Percentiles rank a stretch among this genome's conserved stretches.
Evolutionary conservation across 2,113 vertebrate species (phyloP).

Genomic region (Balaeniceps rex): DNA sequence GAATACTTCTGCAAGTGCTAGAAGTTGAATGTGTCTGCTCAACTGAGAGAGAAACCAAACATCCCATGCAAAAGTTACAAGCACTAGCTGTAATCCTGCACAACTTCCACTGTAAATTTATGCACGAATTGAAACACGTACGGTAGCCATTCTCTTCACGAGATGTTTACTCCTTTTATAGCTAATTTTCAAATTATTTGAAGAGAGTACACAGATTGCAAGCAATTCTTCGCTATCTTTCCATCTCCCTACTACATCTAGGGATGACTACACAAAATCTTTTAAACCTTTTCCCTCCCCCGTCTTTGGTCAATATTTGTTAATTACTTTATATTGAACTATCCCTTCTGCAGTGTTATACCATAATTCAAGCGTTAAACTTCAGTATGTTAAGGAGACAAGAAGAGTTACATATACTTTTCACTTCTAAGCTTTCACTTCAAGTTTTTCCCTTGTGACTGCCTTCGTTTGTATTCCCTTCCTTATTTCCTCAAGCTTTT

Average conservation of each 20-base stretch:
- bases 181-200: neutral
- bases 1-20: neutral
- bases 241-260: neutral
- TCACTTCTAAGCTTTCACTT: neutral
- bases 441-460: neutral
- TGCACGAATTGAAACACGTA: neutral
- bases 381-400: neutral
- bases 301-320: neutral
- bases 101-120: neutral
- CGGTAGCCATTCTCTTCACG: neutral
- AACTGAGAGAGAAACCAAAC: neutral
- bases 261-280: neutral
- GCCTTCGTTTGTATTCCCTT: conserved; percentile 6
- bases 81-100: neutral
- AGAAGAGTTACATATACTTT: neutral
- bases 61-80: neutral
- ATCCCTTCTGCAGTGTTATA: neutral
- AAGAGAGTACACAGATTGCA: neutral
- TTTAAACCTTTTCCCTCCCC: neutral
- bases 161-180: neutral
- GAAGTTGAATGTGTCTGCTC: neutral
- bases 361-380: neutral
- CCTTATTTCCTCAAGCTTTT: neutral
- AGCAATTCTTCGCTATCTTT: neutral
- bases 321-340: neutral